These are phyloP conservation scores for Acipenser transmontanus DNA, from an alignment of 2,797 vertebrate genomes.

Conservation along the genomic window DNA sequence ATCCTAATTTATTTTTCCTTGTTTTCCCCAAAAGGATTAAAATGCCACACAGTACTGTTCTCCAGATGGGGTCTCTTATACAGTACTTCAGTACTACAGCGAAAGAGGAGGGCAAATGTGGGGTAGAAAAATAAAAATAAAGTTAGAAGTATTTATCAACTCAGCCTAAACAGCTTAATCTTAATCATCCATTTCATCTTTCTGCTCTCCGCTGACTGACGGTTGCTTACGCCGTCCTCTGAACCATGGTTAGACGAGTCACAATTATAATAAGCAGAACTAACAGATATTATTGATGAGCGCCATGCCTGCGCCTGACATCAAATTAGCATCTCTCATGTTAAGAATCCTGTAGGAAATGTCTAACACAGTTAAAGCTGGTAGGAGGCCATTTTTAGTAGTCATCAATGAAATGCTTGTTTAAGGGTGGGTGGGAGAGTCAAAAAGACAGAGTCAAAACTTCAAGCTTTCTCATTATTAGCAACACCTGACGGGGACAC, in stretches of 20 bases:
- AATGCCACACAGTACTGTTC: no score
- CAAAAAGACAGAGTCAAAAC: slow-evolving; percentile 42
- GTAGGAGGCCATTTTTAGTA: slow-evolving; percentile 45
- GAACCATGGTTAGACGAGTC: slow-evolving; percentile 46
- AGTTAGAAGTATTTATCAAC: slow-evolving; percentile 5
- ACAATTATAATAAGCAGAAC: slow-evolving; percentile 62
- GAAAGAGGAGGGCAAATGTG: no score
- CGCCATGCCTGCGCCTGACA: slow-evolving; percentile 55
- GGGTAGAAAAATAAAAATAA: not conserved
- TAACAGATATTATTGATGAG: slow-evolving; percentile 73
- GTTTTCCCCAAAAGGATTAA: no score
- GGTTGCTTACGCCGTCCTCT: slow-evolving; percentile 41
- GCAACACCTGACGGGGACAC: slow-evolving; percentile 82
- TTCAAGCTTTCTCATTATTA: slow-evolving; percentile 64
- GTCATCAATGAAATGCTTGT: slow-evolving; percentile 41
- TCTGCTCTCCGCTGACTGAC: slow-evolving; percentile 13
- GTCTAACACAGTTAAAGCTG: slow-evolving; percentile 52
- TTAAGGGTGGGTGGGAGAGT: slow-evolving; percentile 33
- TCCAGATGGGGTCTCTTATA: no score
- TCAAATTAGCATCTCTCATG: slow-evolving; percentile 57
- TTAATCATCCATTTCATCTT: not conserved
- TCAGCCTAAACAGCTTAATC: not conserved
- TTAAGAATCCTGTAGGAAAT: slow-evolving; percentile 46
- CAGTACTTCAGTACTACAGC: no score
- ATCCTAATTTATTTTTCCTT: no score